Base-by-base conservation (phyloP, 2,113 vertebrate genomes). In the Oryzias woworae region DNA sequence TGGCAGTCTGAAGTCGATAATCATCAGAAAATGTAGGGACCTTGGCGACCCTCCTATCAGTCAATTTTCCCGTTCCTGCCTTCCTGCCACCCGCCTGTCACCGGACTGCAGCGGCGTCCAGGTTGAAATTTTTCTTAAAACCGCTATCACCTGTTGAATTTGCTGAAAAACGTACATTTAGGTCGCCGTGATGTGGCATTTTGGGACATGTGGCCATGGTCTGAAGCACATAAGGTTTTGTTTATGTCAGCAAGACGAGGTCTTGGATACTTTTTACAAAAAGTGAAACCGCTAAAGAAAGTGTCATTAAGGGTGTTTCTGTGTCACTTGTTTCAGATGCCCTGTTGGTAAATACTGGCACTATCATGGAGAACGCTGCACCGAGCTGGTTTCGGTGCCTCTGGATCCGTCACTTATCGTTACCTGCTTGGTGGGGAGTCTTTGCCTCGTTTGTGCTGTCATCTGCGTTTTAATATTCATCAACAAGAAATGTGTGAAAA, bases 281-380 rank as follows among this genome's bases (percentile, higher is more conserved):
- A 45, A 45, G 14, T 7, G 3, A 10, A 43, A 43, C 42, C 2
- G 42, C 13, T 5, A 45, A 45, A 48, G 46, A 48, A 48, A 7
- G 12, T n/a, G 16, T 47, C 17, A 47, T 18, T 47, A 47, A 17
- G 45, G 4, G 17, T 18, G 16, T 47, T 7, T 47, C 45, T 47
- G 16, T 47, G 7, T 50, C 18, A 8, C 53, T 24, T 59, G 31
- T 54, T 61, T 85, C 79, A 94, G 92, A 88, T 96, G 93, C 63
- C 91, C 91, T 36, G 72, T 91, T 51, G 90, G 86, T 69, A 92
- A 90, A 88, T 90, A 90, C 71, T 90, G 92, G 89, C 88, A 92
- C 75, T 88, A 89, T 81, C 90, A 91, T 24, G 92, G 92, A 77
- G 86, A 92, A 6, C 91, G 77, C 77, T 94, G 94, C 80, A 76